Conservation (phyloP, 2,888 invertebrate genomes). For the Oscheius sp. region DNA sequence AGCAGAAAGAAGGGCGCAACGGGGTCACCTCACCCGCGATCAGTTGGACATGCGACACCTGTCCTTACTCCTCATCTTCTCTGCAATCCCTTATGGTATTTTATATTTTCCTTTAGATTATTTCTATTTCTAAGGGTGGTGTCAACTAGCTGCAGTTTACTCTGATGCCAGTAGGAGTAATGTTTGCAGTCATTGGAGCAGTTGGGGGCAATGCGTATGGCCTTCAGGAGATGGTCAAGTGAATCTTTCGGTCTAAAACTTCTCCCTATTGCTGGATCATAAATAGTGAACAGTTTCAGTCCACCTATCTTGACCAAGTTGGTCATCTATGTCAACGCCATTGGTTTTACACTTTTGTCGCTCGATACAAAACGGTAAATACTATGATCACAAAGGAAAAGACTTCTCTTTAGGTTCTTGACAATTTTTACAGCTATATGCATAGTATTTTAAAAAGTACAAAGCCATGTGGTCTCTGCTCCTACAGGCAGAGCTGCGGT, state of each 20-base stretch:
- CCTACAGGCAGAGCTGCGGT: slow-evolving; percentile 70
- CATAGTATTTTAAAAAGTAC: slow-evolving; percentile 56
- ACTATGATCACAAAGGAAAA: background rate
- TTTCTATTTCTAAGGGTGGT: slow-evolving; percentile 23
- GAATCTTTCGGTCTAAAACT: background rate
- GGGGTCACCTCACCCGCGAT: background rate
- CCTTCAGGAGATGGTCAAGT: slow-evolving; percentile 49
- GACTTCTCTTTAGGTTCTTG: slow-evolving; percentile 50
- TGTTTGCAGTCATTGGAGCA: slow-evolving; percentile 69
- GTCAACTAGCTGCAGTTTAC: slow-evolving; percentile 71
- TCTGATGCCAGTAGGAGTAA: slow-evolving; percentile 63
- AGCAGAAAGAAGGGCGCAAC: slow-evolving; percentile 14
- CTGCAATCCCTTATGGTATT: background rate
- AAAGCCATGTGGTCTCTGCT: slow-evolving; percentile 69
- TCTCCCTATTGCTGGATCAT: background rate
- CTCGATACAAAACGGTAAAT: slow-evolving; percentile 51
- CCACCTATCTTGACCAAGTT: slow-evolving; percentile 67
- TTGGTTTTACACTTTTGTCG: slow-evolving; percentile 71
- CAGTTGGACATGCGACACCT: background rate
- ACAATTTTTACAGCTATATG: slow-evolving; percentile 70
- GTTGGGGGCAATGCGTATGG: slow-evolving; percentile 70
- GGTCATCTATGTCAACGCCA: slow-evolving; percentile 69
- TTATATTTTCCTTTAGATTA: background rate
- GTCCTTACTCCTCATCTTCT: slow-evolving; percentile 2
- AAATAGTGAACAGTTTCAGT: slow-evolving; percentile 42